These are phyloP conservation scores for Tursiops truncatus DNA, from an alignment of 2,113 vertebrate genomes.

Conservation along the genomic window DNA sequence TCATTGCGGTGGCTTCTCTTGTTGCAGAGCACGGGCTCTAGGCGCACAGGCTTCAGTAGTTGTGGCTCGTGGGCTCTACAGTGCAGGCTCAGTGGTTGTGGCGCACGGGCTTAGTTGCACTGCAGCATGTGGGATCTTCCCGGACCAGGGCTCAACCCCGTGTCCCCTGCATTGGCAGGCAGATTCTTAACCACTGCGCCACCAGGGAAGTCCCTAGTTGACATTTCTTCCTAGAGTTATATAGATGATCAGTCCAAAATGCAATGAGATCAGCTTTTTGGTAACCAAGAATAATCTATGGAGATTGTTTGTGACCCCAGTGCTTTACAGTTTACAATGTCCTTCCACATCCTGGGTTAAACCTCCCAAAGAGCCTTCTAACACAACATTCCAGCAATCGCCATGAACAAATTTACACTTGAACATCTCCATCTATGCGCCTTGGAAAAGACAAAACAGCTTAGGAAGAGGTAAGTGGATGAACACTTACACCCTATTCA, in stretches of 20 bases:
- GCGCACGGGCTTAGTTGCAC: no score
- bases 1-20: no score
- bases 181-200: no score
- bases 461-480: not conserved
- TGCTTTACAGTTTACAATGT: not conserved
- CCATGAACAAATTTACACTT: not conserved
- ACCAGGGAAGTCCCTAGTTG: not conserved
- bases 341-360: not conserved
- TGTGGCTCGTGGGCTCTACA: no score
- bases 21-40: no score
- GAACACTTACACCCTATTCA: not conserved
- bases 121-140: no score
- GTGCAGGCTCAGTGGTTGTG: no score
- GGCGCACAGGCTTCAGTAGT: no score
- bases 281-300: not conserved
- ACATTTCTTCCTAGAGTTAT: not conserved
- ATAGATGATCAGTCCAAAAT: not conserved
- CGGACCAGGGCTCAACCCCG: no score
- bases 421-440: not conserved
- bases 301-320: not conserved
- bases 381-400: not conserved
- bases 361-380: not conserved
- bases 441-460: not conserved
- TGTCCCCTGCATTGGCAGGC: no score
- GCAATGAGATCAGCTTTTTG: not conserved